A percentile compares a stretch with the other conserved stretches of the same genome.
Evolutionary conservation across 92 coral and sea anemone species (phyloP).

Genomic region (Paragorgia papillata): DNA sequence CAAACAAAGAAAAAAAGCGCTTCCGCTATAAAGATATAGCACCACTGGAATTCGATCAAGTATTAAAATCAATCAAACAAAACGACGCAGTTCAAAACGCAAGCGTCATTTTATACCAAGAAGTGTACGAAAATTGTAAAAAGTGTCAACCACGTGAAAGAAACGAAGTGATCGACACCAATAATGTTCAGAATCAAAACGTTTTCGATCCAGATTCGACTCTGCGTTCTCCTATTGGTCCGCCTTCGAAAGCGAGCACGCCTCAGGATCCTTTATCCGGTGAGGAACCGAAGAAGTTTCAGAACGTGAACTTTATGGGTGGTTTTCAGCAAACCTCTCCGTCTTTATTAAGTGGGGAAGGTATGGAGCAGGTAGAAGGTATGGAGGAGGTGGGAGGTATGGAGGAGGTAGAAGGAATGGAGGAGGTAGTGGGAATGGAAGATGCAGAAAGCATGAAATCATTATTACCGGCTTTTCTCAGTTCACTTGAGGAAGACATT

Average conservation of each 20-base stretch:
- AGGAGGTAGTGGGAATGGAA: neutral
- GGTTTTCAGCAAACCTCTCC: neutral
- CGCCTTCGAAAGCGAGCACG: slow-evolving; percentile 74
- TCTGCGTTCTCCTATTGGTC: slow-evolving; percentile 55
- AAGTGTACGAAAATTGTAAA: neutral
- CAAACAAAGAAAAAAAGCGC: slow-evolving; percentile 67
- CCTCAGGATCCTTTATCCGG: slow-evolving; percentile 45
- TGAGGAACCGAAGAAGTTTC: slow-evolving; percentile 4
- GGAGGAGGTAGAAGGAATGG: neutral
- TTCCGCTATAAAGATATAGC: slow-evolving; percentile 71
- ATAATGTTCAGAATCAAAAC: neutral
- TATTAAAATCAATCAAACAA: neutral
- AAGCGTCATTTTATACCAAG: neutral
- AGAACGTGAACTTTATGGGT: neutral
- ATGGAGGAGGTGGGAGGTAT: neutral
- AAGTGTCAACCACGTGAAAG: neutral
- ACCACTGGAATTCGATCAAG: slow-evolving; percentile 18
- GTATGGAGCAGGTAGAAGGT: neutral
- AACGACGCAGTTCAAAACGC: neutral
- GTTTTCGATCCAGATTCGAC: slow-evolving; percentile 37
- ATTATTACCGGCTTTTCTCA: slow-evolving; percentile 12
- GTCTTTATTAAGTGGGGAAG: slow-evolving; percentile 1
- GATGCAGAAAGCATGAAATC: too few species aligned
- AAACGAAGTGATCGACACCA: neutral
- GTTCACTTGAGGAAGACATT: slow-evolving; percentile 17